Evolutionary conservation across 2,113 vertebrate species (phyloP), one percentile per base, ranked within the genome.

Genomic region (Ceyx melanurus): DNA sequence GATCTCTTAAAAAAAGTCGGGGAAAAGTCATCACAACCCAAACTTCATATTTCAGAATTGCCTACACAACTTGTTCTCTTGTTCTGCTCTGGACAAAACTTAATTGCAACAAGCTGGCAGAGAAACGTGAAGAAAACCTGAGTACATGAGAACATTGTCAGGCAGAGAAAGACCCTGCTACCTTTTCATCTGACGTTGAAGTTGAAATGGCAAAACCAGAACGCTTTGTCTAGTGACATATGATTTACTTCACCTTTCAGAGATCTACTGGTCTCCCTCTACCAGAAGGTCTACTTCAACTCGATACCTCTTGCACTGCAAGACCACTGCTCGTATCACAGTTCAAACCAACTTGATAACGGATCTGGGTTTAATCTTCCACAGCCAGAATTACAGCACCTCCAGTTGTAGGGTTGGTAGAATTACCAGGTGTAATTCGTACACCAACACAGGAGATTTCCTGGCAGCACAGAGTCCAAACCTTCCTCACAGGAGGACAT

Each of bases 101-200:
- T 48, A 91, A 86, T 70, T 94, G 82, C 51, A 88, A 88, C 35
- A 61, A 89, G 65, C 72, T 82, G 66, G 84, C 68, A 82, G 66
- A 88, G 70, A 80, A 93, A 53, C 50, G 60, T 64, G 78, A 93
- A 83, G 60, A 81, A 95, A 93, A 97, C 87, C 86, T 94, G 93
- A 95, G 91, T 86, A 81, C 43, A 16, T 53, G 76, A 88, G 72
- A 89, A 83, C 40, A n/a, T 45, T 72, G 64, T 40, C 81, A 96
- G 73, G 73, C 61, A 88, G 61, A 86, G 12, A n/a, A 82, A 96
- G n/a, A 35, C 74, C 87, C 92, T 88, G 67, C 61, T 84, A 78
- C 48, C 74, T 74, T 83, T 89, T 86, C 67, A 95, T 89, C 93
- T 88, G 67, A 16, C 78, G 89, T 3, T 90, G 60, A 85, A 95